Evolutionary conservation across 1,140 invertebrate genomes (phyloP).

Genomic region (Heterodera carotae): DNA sequence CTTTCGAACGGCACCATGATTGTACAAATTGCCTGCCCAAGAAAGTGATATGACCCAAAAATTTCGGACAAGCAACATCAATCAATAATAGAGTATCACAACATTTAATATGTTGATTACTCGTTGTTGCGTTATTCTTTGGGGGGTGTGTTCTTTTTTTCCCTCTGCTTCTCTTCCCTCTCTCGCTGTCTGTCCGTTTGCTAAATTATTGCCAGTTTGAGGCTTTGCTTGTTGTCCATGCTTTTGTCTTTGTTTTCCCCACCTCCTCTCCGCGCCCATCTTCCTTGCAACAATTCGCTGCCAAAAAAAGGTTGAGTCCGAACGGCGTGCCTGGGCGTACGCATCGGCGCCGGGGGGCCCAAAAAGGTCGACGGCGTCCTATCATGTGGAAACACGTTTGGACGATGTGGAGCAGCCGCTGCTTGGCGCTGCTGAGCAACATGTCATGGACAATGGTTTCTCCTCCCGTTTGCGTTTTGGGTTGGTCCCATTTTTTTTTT

Average conservation of each 20-base stretch:
- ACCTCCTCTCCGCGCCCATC: background rate
- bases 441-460: background rate
- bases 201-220: too few species aligned
- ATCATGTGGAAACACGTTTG: background rate
- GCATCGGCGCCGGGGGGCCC: too few species aligned
- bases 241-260: background rate
- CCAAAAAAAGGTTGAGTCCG: background rate
- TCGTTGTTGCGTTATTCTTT: background rate
- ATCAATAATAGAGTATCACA: too few species aligned
- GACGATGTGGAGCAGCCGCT: background rate
- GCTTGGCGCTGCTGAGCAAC: background rate
- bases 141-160: background rate
- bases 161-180: too few species aligned
- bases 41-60: too few species aligned
- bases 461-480: background rate
- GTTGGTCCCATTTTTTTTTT: background rate
- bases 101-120: constrained; percentile 22
- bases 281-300: background rate
- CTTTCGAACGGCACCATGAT: too few species aligned
- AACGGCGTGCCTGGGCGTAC: background rate
- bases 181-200: constrained; percentile 5
- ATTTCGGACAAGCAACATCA: too few species aligned
- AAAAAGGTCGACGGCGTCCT: background rate
- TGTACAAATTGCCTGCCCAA: too few species aligned
- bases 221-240: too few species aligned